Base-by-base conservation (phyloP, 1,140 invertebrate genomes). In the Penaeus japonicus region DNA sequence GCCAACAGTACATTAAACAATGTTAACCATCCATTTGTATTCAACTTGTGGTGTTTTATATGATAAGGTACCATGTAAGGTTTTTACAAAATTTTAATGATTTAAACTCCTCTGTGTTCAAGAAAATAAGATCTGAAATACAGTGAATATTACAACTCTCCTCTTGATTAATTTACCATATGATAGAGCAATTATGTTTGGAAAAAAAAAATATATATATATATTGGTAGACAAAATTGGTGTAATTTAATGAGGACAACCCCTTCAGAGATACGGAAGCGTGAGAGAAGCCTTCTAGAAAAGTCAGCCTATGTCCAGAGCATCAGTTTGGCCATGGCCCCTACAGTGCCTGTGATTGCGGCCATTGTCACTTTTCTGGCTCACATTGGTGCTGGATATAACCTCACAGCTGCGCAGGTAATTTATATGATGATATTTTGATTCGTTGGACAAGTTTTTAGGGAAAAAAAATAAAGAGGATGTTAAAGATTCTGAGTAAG, bases 341-440 rank as follows among this genome's bases (percentile, higher is more conserved):
- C 91, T 62, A 91, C 91, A 35, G 91, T 91, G 4, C 96, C 96
- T 91, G 94, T 96, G 91, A 92, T 95, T 0, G 95, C 96, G 0
- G 92, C 97, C 0, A 97, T 96, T 90, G 93, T 96, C 20, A 96
- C 96, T 0, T 93, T 97, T 27, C 92, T 96, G 0, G 94, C 95
- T 2, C 96, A 95, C 89, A 94, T 96, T 2, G 91, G 95, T 87
- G 95, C 95, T 0, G 94, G 95, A 87, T 91, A 92, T 77, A 92
- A 92, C 77, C 94, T 97, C 1, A 95, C 94, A 0, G 95, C 96
- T 0, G 94, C 96, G 84, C 94, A 96, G 92, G 96, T 93, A 87
- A 85, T 94, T 91, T 95, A 96, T 0, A 32, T 75, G 53, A 65
- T 1, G 20, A 12, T 18, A 18, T 55, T 35, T 78, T 77, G 10